Evolutionary conservation across 2,797 vertebrate genomes (phyloP).

Genomic region (Semotilus atromaculatus): DNA sequence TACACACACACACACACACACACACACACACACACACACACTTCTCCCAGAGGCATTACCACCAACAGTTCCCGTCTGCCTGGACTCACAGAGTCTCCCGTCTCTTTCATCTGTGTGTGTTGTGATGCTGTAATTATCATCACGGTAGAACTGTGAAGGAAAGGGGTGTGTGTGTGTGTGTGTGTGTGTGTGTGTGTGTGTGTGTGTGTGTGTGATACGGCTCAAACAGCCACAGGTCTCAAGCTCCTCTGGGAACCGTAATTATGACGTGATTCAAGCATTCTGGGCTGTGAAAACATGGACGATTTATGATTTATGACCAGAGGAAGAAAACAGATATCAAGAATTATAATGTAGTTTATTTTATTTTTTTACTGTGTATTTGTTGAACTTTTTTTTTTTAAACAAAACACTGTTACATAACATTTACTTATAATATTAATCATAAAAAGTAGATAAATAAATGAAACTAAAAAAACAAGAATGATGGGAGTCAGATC

Average conservation of each 20-base stretch:
- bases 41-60: slow-evolving; percentile 45
- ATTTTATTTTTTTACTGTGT: no score
- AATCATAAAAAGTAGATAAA: no score
- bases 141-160: slow-evolving; percentile 28
- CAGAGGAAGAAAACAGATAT: not conserved
- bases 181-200: slow-evolving; percentile 15
- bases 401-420: no score
- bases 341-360: not conserved
- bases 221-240: slow-evolving; percentile 17
- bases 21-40: slow-evolving; percentile 36
- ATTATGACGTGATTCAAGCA: slow-evolving; percentile 4
- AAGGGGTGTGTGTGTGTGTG: slow-evolving; percentile 27
- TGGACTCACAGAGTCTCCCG: slow-evolving; percentile 16
- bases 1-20: slow-evolving; percentile 7
- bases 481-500: no score
- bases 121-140: slow-evolving; percentile 60
- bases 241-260: not conserved
- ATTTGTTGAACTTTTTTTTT: no score
- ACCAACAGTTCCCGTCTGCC: slow-evolving; percentile 49
- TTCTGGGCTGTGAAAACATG: not conserved
- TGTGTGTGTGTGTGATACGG: slow-evolving; percentile 36
- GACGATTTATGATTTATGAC: not conserved
- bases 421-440: no score
- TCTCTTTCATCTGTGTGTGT: slow-evolving; percentile 59
- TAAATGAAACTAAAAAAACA: no score